Evolutionary conservation across 2,797 vertebrate species (phyloP).

Genomic region (Scolopax rusticola): DNA sequence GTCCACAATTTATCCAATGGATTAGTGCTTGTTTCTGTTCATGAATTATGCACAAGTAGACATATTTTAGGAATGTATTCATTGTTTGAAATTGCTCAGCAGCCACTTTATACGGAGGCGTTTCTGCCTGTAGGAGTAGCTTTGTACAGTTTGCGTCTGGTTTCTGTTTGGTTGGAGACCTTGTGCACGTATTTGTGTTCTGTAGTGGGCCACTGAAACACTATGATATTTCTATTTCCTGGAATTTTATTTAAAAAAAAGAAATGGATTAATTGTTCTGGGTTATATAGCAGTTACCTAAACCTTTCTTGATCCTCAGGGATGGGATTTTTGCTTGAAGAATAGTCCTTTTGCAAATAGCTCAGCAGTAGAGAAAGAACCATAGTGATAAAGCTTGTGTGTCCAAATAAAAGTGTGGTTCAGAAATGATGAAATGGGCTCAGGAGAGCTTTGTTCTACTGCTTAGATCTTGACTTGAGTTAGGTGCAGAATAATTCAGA

Average conservation of each 20-base stretch:
- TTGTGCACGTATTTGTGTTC: neutral
- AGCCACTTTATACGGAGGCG: neutral
- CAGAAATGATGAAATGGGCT: neutral
- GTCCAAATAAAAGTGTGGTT: neutral
- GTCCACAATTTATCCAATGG: conserved; percentile 69
- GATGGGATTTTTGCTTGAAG: neutral
- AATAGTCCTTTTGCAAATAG: neutral
- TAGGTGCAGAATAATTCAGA: neutral
- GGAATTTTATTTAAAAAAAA: neutral
- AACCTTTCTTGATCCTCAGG: conserved; percentile 13
- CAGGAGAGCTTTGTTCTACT: neutral
- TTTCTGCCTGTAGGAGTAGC: conserved; percentile 7
- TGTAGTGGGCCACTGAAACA: neutral
- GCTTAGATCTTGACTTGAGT: neutral
- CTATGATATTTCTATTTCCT: neutral
- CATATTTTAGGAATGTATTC: conserved; percentile 64
- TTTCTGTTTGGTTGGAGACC: conserved; percentile 13
- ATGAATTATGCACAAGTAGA: conserved; percentile 68
- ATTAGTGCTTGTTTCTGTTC: conserved; percentile 71
- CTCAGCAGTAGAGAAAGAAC: neutral
- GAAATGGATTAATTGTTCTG: neutral
- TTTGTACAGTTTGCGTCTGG: neutral
- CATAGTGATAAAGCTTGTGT: neutral
- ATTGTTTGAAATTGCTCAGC: conserved; percentile 57
- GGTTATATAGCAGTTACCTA: neutral